These are phyloP conservation scores for Aphelenchoides fujianensis DNA, from an alignment of 1,140 invertebrate genomes.

Conservation along the genomic window DNA sequence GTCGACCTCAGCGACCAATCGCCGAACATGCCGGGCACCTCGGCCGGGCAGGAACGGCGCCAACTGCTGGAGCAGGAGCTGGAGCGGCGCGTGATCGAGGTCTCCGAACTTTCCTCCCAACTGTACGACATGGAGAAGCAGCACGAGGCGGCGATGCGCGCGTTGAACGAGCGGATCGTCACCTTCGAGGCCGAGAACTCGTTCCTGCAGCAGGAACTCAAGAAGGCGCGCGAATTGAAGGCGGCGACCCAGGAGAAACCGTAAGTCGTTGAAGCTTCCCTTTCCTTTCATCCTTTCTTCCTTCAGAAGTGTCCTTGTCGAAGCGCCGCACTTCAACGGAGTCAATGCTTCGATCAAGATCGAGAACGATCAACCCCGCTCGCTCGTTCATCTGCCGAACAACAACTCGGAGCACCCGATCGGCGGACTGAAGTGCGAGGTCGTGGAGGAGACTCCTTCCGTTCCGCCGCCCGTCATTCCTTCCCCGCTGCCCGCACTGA, in stretches of 20 bases:
- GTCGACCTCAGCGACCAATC: slow-evolving; percentile 31
- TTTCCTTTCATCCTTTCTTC: no score
- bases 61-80: slow-evolving; percentile 45
- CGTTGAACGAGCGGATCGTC: slow-evolving; percentile 33
- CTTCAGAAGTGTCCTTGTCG: not conserved
- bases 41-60: slow-evolving; percentile 24
- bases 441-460: not conserved
- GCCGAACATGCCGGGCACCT: slow-evolving; percentile 10
- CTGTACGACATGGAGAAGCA: slow-evolving; percentile 45
- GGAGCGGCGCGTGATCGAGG: slow-evolving; percentile 44
- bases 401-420: not conserved
- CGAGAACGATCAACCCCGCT: no score
- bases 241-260: no score
- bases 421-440: no score
- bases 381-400: not conserved
- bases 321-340: not conserved
- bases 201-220: not conserved
- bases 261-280: no score
- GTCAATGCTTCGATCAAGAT: no score
- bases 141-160: slow-evolving; percentile 26
- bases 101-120: slow-evolving; percentile 46
- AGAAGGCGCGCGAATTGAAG: slow-evolving; percentile 2
- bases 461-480: no score
- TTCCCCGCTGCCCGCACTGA: no score
- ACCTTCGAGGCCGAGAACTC: slow-evolving; percentile 30